A percentile compares a stretch with the other conserved stretches of the same genome.
phyloP scores from a whole-genome alignment of 2,113 vertebrate species.

The Lethenteron camtschaticum region DNA sequence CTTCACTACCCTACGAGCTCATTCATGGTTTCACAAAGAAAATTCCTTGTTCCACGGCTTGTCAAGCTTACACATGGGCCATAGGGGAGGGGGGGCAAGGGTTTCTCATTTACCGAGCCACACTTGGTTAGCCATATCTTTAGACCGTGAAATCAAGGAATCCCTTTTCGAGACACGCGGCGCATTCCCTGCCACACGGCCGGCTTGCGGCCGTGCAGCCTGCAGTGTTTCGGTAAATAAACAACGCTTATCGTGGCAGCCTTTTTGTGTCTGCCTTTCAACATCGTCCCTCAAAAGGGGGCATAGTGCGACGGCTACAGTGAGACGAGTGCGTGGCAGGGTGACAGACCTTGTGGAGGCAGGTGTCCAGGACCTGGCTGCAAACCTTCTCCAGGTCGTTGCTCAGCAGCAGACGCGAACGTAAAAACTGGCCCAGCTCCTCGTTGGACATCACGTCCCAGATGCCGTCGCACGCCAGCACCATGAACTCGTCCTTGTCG shows the following conservation, averaged over 20 bases:
- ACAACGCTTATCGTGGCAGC: too few species aligned
- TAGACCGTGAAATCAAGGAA: too few species aligned
- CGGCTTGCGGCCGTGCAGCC: not conserved
- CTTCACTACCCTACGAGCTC: too few species aligned
- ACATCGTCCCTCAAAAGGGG: too few species aligned
- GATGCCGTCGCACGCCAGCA: slow-evolving; percentile 8
- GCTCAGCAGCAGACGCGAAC: not conserved
- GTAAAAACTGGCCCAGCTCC: slow-evolving; percentile 7
- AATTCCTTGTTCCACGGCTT: not conserved
- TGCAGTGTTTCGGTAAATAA: not conserved
- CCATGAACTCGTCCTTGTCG: slow-evolving; percentile 2
- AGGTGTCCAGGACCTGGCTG: slow-evolving; percentile 6
- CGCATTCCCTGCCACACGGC: not conserved
- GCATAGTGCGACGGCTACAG: too few species aligned
- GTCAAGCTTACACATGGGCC: not conserved
- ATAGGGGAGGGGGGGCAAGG: not conserved
- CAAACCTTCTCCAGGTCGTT: slow-evolving; percentile 4
- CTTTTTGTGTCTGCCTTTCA: too few species aligned
- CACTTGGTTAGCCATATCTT: too few species aligned
- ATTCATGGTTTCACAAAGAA: not conserved
- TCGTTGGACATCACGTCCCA: slow-evolving; percentile 9
- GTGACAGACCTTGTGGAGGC: slow-evolving; percentile 6
- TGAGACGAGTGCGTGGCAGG: too few species aligned
- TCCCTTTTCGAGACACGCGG: not conserved
- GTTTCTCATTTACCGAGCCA: not conserved